Percentiles rank a stretch among this genome's conserved stretches.
Evolutionary conservation across 2,797 vertebrate genomes (phyloP).

Genomic region (Taenioides sp.): DNA sequence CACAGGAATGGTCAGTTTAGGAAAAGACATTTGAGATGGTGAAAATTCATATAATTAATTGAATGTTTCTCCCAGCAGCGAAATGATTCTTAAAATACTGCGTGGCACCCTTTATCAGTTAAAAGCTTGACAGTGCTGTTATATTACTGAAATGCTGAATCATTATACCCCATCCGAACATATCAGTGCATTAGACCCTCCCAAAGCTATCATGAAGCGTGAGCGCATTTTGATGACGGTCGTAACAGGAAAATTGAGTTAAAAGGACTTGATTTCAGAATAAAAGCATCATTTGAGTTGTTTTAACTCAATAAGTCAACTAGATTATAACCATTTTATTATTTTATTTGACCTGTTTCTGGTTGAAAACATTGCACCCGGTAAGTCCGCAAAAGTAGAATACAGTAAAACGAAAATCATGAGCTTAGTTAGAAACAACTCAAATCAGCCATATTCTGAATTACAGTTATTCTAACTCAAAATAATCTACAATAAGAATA

Average conservation of each 20-base stretch:
- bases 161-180: conserved; percentile 15
- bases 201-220: conserved; percentile 5
- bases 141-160: conserved; percentile 12
- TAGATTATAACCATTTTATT: background rate
- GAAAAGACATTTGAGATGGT: background rate
- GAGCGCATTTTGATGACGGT: background rate
- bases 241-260: background rate
- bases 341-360: background rate
- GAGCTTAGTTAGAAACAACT: too few relatives aligned
- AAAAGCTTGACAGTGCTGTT: conserved; percentile 38
- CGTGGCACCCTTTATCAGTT: conserved; percentile 18
- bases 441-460: too few relatives aligned
- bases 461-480: too few relatives aligned
- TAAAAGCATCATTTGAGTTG: background rate
- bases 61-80: background rate
- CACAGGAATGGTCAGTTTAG: background rate
- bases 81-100: conserved; percentile 25
- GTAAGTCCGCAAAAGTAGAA: too few relatives aligned
- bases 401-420: too few relatives aligned
- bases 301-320: background rate
- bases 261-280: background rate
- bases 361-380: background rate
- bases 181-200: background rate
- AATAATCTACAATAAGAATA: too few relatives aligned
- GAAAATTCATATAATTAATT: background rate